Conservation (phyloP, 2,113 vertebrate species). For the Rhegmatorhina hoffmannsi region DNA sequence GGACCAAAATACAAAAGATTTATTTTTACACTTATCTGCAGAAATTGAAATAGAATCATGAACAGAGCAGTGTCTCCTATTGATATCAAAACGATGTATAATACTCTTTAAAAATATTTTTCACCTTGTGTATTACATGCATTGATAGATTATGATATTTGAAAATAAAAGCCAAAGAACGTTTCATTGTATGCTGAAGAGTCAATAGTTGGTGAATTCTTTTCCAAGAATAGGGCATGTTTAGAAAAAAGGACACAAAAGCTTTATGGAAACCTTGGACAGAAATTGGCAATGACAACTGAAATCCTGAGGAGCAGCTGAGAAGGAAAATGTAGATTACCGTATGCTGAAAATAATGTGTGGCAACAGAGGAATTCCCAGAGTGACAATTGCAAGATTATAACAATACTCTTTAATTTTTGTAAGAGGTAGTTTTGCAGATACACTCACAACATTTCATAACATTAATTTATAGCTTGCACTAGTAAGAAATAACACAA, state of each 20-base stretch:
- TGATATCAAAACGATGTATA: constrained; percentile 3
- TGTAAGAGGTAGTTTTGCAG: constrained; percentile 66
- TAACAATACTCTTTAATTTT: constrained; percentile 66
- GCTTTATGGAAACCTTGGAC: constrained; percentile 54
- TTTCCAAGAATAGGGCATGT: constrained; percentile 19
- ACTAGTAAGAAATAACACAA: constrained; percentile 57
- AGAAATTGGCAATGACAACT: constrained; percentile 52
- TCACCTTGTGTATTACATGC: background rate
- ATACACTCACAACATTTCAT: constrained; percentile 70
- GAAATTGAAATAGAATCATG: constrained; percentile 1
- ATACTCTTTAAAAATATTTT: constrained; percentile 35
- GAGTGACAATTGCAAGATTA: constrained; percentile 68
- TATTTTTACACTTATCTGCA: background rate
- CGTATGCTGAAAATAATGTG: constrained; percentile 40
- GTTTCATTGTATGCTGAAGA: constrained; percentile 16
- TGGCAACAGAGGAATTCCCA: constrained; percentile 66
- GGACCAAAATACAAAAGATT: background rate
- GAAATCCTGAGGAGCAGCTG: constrained; percentile 18
- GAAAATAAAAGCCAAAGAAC: constrained; percentile 34
- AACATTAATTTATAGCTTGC: constrained; percentile 69
- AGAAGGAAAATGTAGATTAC: constrained; percentile 42
- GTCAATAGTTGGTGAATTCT: constrained; percentile 41
- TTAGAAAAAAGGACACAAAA: constrained; percentile 70
- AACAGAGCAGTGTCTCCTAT: background rate
- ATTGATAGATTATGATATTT: background rate